A percentile compares a stretch with the other conserved stretches of the same genome.
phyloP scores from a whole-genome alignment of 2,797 vertebrate genomes.

The Dermochelys coriacea region DNA sequence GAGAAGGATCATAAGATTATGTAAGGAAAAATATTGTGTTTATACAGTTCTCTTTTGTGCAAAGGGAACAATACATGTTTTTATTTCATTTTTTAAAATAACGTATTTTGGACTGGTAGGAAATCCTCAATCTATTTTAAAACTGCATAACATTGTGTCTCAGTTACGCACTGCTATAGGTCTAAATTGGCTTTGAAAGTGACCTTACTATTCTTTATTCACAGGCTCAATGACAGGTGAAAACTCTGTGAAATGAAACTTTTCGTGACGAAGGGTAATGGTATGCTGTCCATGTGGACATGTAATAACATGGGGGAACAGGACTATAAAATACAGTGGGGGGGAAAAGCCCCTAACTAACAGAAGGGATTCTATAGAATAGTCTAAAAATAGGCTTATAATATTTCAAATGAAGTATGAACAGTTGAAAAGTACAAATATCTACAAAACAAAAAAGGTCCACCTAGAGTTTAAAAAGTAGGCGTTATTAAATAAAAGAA shows the following conservation, averaged over 20 bases:
- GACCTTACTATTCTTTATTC: neutral
- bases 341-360: neutral
- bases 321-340: neutral
- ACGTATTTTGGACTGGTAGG: neutral
- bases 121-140: neutral
- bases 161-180: neutral
- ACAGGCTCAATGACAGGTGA: neutral
- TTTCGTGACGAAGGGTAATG: neutral
- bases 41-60: neutral
- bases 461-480: slow-evolving; percentile 74
- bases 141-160: neutral
- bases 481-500: neutral
- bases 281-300: neutral
- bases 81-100: neutral
- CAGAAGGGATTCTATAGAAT: slow-evolving; percentile 12
- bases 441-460: slow-evolving; percentile 76
- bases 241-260: neutral
- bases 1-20: neutral
- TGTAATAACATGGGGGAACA: slow-evolving; percentile 4
- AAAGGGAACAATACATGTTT: neutral
- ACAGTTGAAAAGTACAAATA: neutral
- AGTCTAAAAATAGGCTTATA: slow-evolving; percentile 45
- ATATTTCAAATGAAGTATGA: neutral
- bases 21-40: neutral
- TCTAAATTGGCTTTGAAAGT: slow-evolving; percentile 18